Evolutionary conservation across 2,888 invertebrate genomes (phyloP).

Genomic region (Diploptera punctata): DNA sequence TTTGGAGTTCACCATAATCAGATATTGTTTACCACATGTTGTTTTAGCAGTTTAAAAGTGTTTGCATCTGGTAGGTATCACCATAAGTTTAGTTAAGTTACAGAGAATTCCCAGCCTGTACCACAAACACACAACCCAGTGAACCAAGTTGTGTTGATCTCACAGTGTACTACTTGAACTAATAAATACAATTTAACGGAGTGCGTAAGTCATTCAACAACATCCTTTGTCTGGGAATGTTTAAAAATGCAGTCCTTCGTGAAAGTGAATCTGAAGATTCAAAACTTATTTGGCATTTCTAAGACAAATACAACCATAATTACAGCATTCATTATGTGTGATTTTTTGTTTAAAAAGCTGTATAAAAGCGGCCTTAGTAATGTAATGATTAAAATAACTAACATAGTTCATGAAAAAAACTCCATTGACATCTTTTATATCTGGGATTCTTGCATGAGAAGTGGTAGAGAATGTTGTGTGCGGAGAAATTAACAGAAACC

Average conservation of each 20-base stretch:
- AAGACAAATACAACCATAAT: constrained; percentile 4
- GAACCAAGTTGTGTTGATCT: constrained; percentile 14
- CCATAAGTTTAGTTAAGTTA: background rate
- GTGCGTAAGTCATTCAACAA: background rate
- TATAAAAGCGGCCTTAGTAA: constrained; percentile 41
- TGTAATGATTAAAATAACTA: constrained; percentile 26
- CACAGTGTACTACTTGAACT: constrained; percentile 20
- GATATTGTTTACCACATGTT: too few species aligned
- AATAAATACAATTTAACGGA: constrained; percentile 2
- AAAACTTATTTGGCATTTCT: constrained; percentile 1
- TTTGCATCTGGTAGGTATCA: background rate
- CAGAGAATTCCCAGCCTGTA: background rate
- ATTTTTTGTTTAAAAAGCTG: constrained; percentile 32
- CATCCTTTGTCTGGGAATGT: background rate
- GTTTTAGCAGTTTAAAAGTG: background rate
- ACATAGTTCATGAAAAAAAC: constrained; percentile 25
- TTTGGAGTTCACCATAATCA: background rate
- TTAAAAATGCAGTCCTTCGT: background rate
- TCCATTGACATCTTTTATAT: too few species aligned
- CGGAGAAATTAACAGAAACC: constrained; percentile 8
- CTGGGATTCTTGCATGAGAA: constrained; percentile 13
- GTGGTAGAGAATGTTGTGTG: constrained; percentile 7
- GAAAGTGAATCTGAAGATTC: background rate
- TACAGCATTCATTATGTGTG: constrained; percentile 26
- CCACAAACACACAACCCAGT: background rate